A percentile compares a stretch with the other conserved stretches of the same genome.
phyloP scores from a whole-genome alignment of 2,113 vertebrate genomes.

The Rhinogobius similis region DNA sequence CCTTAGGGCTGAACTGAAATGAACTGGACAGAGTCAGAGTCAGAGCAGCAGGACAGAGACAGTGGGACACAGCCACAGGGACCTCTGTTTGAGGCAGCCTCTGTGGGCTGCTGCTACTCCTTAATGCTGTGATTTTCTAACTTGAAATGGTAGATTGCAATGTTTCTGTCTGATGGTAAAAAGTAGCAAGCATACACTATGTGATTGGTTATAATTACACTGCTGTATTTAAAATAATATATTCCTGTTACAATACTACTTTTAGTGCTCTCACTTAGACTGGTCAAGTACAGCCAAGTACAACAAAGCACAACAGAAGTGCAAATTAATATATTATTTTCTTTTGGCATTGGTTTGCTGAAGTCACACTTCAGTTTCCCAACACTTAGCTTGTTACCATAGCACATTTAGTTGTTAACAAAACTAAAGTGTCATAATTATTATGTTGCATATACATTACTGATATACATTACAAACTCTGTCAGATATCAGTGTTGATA shows the following conservation, averaged over 20 bases:
- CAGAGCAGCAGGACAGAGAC: slow-evolving; percentile 9
- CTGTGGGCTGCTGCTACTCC: slow-evolving; percentile 18
- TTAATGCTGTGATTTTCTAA: background rate
- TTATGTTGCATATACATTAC: background rate
- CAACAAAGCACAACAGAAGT: slow-evolving; percentile 10
- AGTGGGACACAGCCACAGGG: slow-evolving; percentile 32
- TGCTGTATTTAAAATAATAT: background rate
- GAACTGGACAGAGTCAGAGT: slow-evolving; percentile 20
- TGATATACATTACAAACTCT: background rate
- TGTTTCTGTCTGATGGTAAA: background rate
- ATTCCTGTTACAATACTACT: background rate
- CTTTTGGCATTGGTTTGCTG: slow-evolving; percentile 14
- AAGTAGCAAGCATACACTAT: background rate
- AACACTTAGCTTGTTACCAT: slow-evolving; percentile 13
- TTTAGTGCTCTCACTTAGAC: slow-evolving; percentile 1
- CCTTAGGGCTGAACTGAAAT: slow-evolving; percentile 44
- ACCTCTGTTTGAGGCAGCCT: slow-evolving; percentile 30
- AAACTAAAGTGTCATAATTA: background rate
- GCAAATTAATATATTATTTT: slow-evolving; percentile 8
- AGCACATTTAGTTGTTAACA: background rate
- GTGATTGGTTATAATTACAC: background rate
- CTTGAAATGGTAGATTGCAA: background rate
- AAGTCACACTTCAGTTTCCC: slow-evolving; percentile 14
- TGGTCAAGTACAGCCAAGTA: slow-evolving; percentile 13
- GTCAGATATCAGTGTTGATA: background rate